Conservation (phyloP, 2,888 invertebrate species). For the Drosophila limbata region DNA sequence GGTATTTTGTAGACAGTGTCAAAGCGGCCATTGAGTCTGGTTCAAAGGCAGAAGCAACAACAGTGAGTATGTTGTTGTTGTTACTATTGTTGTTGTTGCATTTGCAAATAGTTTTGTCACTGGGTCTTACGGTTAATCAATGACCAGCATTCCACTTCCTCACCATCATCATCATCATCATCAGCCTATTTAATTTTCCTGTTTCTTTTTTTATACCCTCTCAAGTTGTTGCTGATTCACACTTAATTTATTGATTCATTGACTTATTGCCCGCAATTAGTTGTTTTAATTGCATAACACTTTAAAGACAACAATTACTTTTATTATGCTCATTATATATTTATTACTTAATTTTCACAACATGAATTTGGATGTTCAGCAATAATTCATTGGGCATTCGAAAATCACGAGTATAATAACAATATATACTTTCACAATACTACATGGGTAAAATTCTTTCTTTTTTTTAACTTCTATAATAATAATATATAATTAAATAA, state of each 20-base stretch:
- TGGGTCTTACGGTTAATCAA: conserved; percentile 22
- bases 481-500: no score
- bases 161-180: conserved; percentile 1
- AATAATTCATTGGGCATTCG: not conserved
- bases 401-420: no score
- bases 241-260: conserved; percentile 39
- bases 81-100: conserved; percentile 7
- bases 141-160: conserved; percentile 26
- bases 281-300: conserved; percentile 30
- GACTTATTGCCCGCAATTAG: conserved; percentile 27
- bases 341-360: not conserved
- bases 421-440: no score
- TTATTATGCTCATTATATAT: conserved; percentile 16
- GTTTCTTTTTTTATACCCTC: not conserved
- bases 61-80: conserved; percentile 22
- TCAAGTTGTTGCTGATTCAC: conserved; percentile 36
- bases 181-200: not conserved
- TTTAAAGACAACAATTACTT: conserved; percentile 20
- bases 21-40: conserved; percentile 16
- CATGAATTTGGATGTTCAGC: conserved; percentile 7
- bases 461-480: no score
- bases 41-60: not conserved
- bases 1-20: conserved; percentile 42
- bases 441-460: no score
- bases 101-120: conserved; percentile 34